Conservation (phyloP, 2,113 vertebrate genomes). For the Rhombomys opimus region DNA sequence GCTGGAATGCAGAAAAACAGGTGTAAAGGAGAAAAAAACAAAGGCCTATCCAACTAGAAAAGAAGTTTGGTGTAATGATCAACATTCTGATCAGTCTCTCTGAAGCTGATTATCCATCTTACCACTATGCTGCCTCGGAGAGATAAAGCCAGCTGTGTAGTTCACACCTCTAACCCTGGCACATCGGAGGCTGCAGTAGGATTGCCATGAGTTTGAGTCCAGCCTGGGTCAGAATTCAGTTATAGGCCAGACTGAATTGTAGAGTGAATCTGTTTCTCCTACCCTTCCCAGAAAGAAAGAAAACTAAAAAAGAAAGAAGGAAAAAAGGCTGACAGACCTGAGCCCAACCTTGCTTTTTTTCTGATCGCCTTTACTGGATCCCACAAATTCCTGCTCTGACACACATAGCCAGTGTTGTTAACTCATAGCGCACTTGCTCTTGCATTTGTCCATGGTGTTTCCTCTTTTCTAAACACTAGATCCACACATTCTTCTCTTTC, state of each 20-base stretch:
- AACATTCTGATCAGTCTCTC: not conserved
- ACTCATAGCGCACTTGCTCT: not conserved
- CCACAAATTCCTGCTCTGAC: not conserved
- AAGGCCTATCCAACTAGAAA: not conserved
- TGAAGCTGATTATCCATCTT: not conserved
- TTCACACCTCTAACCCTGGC: not conserved
- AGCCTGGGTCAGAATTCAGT: not conserved
- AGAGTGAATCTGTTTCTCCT: not conserved
- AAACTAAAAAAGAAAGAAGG: not conserved
- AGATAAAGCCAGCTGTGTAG: not conserved
- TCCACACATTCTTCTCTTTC: not conserved
- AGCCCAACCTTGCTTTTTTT: not conserved
- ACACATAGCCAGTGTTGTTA: not conserved
- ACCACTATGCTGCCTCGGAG: not conserved
- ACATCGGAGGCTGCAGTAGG: not conserved
- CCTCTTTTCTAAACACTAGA: not conserved
- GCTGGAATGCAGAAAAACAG: not conserved
- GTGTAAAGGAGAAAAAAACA: not conserved
- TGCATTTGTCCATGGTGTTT: not conserved
- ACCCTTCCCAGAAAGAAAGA: not conserved
- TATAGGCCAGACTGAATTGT: not conserved
- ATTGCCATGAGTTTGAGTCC: not conserved
- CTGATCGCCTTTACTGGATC: not conserved
- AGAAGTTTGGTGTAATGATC: not conserved
- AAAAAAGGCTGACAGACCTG: not conserved